Conservation (phyloP, 1,140 invertebrate species). For the Bactericera cockerelli region DNA sequence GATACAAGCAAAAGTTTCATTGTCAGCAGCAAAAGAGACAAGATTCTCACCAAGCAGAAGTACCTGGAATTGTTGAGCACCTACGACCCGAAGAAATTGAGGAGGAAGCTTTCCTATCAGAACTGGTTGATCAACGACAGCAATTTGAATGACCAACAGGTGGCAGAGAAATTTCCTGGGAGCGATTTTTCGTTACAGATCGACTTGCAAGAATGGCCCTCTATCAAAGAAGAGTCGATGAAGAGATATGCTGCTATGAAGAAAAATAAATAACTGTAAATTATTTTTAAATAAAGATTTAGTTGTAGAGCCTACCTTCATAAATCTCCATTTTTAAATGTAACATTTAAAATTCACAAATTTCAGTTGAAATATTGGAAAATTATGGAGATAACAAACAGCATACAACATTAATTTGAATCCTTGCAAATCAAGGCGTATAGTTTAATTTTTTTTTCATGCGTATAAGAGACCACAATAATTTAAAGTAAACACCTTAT, state of each 20-base stretch:
- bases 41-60: background rate
- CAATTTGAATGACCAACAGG: background rate
- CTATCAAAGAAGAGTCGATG: background rate
- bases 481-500: no score
- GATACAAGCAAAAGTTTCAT: no score
- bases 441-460: no score
- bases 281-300: background rate
- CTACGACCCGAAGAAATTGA: background rate
- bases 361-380: background rate
- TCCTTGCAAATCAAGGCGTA: background rate
- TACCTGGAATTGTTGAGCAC: background rate
- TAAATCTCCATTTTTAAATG: background rate
- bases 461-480: no score
- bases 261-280: background rate
- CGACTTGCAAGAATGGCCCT: background rate
- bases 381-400: background rate
- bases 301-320: background rate
- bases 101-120: background rate
- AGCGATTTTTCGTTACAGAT: background rate
- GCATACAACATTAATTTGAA: background rate
- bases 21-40: no score
- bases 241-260: background rate
- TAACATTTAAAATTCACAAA: background rate
- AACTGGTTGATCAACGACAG: conserved; percentile 1
- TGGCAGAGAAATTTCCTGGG: background rate